Evolutionary conservation across 1,140 invertebrate genomes (phyloP), one percentile per base, ranked within the genome.

Genomic region (Bombus vancouverensis): DNA sequence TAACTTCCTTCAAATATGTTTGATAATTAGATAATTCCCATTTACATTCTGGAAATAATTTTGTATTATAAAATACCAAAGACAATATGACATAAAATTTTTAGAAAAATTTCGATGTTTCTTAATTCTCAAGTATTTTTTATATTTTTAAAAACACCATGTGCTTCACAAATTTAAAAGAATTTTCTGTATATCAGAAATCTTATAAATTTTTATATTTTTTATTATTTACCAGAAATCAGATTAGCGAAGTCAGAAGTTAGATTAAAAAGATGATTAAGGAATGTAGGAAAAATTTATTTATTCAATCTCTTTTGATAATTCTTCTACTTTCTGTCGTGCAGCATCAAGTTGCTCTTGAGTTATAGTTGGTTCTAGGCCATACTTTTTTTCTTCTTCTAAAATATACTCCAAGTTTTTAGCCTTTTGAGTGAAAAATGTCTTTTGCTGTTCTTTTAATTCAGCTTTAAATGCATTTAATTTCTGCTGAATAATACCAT

Each of bases 381-480:
- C 96, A 89, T 97, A 96, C 37, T 96, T 96, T 77, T 96, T 94
- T 93, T 98, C 97, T 93, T 98, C 97, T 85, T 96, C 95, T 71
- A 96, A 95, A 32, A 98, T 97, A 88, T 97, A 97, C 73, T 96
- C 94, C 57, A 98, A 93, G 74, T 94, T 93, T 80, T 96, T 91
- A 0, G 92, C 92, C 88, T 97, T 97, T 59, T 97, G 93, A 82
- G 94, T 92, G 4, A 97, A 95, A 91, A 98, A 98, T 10, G 95
- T 92, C 59, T 96, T 96, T 92, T 98, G 96, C 93, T 98, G 96
- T 42, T 91, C 92, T 92, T 97, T 96, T 47, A 98, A 91, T 87
- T 96, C 91, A 74, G 93, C 93, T 90, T 95, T 96, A 86, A 98
- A 98, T 9, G 95, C 95, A 15, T 96, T 92, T 6, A 98, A 90